Conservation (phyloP, 2,888 invertebrate genomes). For the Troilus luridus region DNA sequence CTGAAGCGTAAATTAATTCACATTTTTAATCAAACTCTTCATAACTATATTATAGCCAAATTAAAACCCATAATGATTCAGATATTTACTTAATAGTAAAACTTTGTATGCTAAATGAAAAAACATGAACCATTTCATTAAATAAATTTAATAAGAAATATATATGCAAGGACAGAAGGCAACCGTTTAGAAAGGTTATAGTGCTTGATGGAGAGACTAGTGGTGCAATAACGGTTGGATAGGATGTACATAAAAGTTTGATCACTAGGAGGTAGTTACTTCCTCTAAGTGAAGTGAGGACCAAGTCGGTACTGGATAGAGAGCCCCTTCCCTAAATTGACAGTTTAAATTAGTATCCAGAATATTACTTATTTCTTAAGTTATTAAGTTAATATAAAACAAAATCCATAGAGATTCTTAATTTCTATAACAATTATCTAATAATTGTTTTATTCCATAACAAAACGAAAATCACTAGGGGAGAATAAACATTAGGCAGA, state of each 20-base stretch:
- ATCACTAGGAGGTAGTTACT: constrained; percentile 16
- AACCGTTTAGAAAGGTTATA: constrained; percentile 37
- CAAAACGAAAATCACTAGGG: not conserved
- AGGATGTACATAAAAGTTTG: not conserved
- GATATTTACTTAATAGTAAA: not conserved
- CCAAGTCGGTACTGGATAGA: constrained; percentile 20
- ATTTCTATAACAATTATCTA: not conserved
- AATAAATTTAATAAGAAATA: constrained; percentile 33
- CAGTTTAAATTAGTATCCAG: constrained; percentile 1
- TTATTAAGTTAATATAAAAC: not conserved
- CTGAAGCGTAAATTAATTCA: not conserved
- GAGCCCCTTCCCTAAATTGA: constrained; percentile 37
- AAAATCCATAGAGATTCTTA: not conserved
- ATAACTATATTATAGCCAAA: not conserved
- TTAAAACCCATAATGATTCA: not conserved
- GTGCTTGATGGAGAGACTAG: not conserved
- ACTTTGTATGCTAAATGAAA: not conserved
- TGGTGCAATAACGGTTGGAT: constrained; percentile 41
- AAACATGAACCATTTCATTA: not conserved
- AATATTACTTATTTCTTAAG: constrained; percentile 7
- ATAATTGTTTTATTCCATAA: not conserved
- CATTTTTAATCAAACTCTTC: not conserved
- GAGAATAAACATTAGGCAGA: too few species aligned
- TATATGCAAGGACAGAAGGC: constrained; percentile 27
- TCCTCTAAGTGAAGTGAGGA: constrained; percentile 19